These are phyloP conservation scores for Hirundichthys speculiger DNA, from an alignment of 2,113 vertebrate genomes.

Conservation along the genomic window DNA sequence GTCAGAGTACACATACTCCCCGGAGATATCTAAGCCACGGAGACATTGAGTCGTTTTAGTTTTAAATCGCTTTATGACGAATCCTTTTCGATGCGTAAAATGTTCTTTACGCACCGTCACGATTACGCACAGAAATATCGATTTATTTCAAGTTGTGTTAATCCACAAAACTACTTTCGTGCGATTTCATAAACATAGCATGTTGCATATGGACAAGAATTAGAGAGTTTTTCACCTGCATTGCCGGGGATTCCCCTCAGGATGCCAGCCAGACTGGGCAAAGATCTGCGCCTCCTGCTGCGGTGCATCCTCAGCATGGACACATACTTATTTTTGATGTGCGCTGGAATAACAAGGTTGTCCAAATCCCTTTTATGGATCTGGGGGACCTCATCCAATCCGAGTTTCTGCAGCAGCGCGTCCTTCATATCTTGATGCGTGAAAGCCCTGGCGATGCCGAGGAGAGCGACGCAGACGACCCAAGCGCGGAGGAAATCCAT, in stretches of 20 bases:
- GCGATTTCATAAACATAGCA: background rate
- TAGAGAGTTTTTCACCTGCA: conserved; percentile 77
- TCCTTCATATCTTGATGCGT: conserved; percentile 84
- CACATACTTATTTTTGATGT: conserved; percentile 85
- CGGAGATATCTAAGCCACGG: conserved; percentile 81
- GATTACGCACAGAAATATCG: conserved; percentile 30
- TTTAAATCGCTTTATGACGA: background rate
- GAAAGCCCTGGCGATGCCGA: conserved; percentile 68
- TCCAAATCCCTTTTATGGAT: conserved; percentile 85
- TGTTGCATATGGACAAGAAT: background rate
- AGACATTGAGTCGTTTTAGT: background rate
- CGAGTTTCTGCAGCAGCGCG: conserved; percentile 83
- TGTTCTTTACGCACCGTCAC: background rate
- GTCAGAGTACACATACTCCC: conserved; percentile 85
- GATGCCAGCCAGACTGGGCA: conserved; percentile 89
- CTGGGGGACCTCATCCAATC: conserved; percentile 83
- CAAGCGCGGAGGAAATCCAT: conserved; percentile 74
- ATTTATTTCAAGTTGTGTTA: fast-evolving
- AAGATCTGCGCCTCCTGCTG: conserved; percentile 84
- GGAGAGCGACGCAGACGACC: conserved; percentile 70
- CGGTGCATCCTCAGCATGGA: conserved; percentile 88
- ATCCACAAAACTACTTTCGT: background rate
- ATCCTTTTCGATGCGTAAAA: conserved; percentile 41
- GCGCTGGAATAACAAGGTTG: conserved; percentile 86
- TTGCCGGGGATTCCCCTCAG: conserved; percentile 87